Evolutionary conservation across 2,888 invertebrate genomes (phyloP).

Genomic region (Cataglyphis altisquamis): DNA sequence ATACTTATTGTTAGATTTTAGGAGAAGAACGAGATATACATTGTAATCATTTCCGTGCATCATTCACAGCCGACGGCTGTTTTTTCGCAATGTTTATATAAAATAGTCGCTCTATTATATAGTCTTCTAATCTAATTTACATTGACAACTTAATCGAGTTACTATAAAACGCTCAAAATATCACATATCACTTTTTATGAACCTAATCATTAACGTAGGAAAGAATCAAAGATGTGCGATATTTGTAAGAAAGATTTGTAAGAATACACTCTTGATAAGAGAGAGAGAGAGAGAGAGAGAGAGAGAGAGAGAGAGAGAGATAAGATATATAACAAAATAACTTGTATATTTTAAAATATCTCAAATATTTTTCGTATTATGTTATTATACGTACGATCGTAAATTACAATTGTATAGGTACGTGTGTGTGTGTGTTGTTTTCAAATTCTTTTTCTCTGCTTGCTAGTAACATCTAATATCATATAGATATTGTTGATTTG

Average conservation of each 20-base stretch:
- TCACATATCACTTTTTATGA: slow-evolving; percentile 7
- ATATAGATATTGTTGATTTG: background rate
- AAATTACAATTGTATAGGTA: slow-evolving; percentile 3
- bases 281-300: background rate
- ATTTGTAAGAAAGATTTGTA: slow-evolving; percentile 18
- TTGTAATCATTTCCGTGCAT: background rate
- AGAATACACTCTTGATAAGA: slow-evolving; percentile 19
- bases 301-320: background rate
- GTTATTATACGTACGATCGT: slow-evolving; percentile 22
- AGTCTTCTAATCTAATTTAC: slow-evolving; percentile 27
- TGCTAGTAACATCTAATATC: slow-evolving; percentile 2
- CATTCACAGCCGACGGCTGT: background rate
- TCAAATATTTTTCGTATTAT: slow-evolving; percentile 24
- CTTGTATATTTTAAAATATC: slow-evolving; percentile 36
- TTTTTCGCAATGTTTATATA: slow-evolving; percentile 14
- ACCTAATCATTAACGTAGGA: slow-evolving; percentile 13
- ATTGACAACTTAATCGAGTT: slow-evolving; percentile 33
- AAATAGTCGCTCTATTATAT: slow-evolving; percentile 38
- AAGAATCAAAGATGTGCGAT: slow-evolving; percentile 11
- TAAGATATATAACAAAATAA: slow-evolving; percentile 25
- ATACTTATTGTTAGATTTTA: slow-evolving; percentile 23
- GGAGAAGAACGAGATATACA: slow-evolving; percentile 7
- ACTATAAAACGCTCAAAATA: background rate
- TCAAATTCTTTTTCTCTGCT: background rate
- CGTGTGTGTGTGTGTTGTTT: slow-evolving; percentile 6